Evolutionary conservation across 2,888 invertebrate species (phyloP).

Genomic region (Bellardia pandia): DNA sequence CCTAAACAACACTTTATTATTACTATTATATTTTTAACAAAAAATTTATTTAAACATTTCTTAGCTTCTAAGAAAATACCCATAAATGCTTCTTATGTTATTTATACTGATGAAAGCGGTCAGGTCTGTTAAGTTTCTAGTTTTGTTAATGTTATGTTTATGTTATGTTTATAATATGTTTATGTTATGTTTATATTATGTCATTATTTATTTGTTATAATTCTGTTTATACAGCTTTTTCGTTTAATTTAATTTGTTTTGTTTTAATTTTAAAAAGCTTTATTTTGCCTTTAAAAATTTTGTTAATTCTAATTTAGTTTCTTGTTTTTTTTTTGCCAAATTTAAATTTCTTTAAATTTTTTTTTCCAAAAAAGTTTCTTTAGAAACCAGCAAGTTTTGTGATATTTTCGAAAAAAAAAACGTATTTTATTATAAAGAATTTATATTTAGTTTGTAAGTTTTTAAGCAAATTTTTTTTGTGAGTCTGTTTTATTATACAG

Average conservation of each 20-base stretch:
- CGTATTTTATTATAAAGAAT: background rate
- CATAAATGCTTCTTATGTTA: constrained; percentile 96
- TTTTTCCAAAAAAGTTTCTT: constrained; percentile 17
- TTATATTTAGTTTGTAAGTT: constrained; percentile 43
- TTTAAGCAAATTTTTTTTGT: constrained; percentile 5
- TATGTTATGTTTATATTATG: background rate
- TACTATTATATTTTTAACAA: constrained; percentile 1
- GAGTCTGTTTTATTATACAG: constrained; percentile 24
- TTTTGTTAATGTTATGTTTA: background rate
- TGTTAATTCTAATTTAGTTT: constrained; percentile 39
- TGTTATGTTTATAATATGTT: constrained; percentile 5
- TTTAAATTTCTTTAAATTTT: constrained; percentile 12
- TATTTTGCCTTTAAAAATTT: constrained; percentile 8
- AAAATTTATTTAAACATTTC: background rate
- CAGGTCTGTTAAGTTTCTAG: constrained; percentile 87
- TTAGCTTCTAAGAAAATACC: constrained; percentile 87
- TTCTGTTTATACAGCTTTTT: constrained; percentile 20
- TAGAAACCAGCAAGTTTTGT: constrained; percentile 71
- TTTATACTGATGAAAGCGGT: constrained; percentile 97
- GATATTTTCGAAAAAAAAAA: background rate
- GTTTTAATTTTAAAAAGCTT: constrained; percentile 12
- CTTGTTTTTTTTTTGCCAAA: constrained; percentile 59
- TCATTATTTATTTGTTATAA: background rate
- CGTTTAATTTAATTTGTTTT: constrained; percentile 18
- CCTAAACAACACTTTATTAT: constrained; percentile 4